Evolutionary conservation across 2,113 vertebrate species (phyloP).

Genomic region (Pterocles gutturalis): DNA sequence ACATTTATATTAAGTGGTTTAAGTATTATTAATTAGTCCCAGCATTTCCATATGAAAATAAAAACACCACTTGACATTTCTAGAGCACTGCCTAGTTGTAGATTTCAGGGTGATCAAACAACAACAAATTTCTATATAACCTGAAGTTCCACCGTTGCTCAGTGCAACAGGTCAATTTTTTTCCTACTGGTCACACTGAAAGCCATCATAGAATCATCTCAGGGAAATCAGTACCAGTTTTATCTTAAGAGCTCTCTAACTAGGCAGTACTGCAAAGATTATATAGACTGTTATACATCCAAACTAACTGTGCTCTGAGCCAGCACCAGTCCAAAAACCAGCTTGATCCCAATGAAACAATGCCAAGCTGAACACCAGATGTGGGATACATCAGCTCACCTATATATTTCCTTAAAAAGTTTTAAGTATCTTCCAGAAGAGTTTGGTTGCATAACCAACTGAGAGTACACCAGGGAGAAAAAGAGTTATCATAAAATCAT

Average conservation of each 20-base stretch:
- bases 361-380: not conserved
- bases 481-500: not conserved
- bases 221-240: not conserved
- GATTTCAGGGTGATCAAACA: not conserved
- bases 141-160: not conserved
- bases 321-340: not conserved
- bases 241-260: not conserved
- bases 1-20: conserved; percentile 29
- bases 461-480: not conserved
- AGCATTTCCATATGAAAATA: not conserved
- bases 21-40: conserved; percentile 40
- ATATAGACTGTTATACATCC: not conserved
- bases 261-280: not conserved
- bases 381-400: not conserved
- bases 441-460: not conserved
- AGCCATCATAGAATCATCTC: not conserved
- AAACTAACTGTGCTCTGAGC: not conserved
- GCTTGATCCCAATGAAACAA: not conserved
- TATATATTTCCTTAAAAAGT: not conserved
- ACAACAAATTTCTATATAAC: not conserved
- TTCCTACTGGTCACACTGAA: not conserved
- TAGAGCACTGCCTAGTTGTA: not conserved
- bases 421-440: not conserved
- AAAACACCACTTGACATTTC: conserved; percentile 15
- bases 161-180: not conserved